A percentile compares a stretch with the other conserved stretches of the same genome.
Conservation (phyloP, 1,140 invertebrate genomes). For the Papilio dardanus region DNA sequence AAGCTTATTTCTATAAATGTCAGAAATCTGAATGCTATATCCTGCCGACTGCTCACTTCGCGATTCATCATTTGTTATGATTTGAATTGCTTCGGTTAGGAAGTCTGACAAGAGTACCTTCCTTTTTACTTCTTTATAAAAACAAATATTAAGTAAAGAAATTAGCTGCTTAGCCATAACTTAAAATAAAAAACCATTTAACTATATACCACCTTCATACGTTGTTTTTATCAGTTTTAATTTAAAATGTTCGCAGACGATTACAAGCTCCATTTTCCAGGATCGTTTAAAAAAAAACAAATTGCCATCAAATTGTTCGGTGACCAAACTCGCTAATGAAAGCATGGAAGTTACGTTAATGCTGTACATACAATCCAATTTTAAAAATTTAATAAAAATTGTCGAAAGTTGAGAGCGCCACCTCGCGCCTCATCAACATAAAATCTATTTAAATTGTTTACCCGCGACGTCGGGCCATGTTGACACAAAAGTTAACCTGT, state of each 20-base stretch:
- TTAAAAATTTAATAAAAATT: constrained; percentile 21
- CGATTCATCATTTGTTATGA: constrained; percentile 7
- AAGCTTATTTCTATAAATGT: constrained; percentile 69
- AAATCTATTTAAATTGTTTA: constrained; percentile 36
- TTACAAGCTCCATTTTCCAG: background rate
- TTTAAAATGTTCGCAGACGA: background rate
- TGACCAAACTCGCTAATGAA: background rate
- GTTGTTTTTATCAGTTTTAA: background rate
- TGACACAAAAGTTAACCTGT: constrained; percentile 6
- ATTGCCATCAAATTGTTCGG: background rate
- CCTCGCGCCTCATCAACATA: constrained; percentile 26
- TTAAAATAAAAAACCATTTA: background rate
- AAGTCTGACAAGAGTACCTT: background rate
- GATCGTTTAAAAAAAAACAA: background rate
- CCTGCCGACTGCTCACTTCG: constrained; percentile 40
- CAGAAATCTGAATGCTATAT: constrained; percentile 57
- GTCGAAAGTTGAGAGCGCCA: constrained; percentile 7
- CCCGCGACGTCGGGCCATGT: background rate
- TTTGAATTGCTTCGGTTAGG: background rate
- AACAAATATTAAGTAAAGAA: background rate
- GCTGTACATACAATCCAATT: constrained; percentile 4
- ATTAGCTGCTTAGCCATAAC: background rate
- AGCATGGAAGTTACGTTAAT: background rate
- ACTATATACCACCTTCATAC: background rate
- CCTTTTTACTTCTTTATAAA: background rate